These are phyloP conservation scores for Xerus inauris DNA, from an alignment of 2,113 vertebrate species.

Conservation along the genomic window DNA sequence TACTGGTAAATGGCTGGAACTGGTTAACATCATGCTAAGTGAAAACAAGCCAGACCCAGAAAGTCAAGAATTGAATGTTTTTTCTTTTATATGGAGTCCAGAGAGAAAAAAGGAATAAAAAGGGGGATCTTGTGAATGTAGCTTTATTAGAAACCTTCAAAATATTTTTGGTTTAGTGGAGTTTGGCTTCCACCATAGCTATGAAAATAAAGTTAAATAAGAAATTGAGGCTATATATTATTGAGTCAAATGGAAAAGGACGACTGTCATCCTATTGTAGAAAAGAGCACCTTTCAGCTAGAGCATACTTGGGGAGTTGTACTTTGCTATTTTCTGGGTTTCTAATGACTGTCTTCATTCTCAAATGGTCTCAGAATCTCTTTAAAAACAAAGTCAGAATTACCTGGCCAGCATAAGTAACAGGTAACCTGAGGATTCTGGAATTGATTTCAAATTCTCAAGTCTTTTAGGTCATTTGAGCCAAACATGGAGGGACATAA, in stretches of 20 bases:
- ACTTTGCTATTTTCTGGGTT: neutral
- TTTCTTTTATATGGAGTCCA: too few relatives aligned
- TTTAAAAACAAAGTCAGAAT: slow-evolving; percentile 24
- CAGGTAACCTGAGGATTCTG: neutral
- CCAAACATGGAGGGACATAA: neutral
- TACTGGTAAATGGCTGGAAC: too few relatives aligned
- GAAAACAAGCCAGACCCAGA: too few relatives aligned
- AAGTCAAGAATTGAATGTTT: too few relatives aligned
- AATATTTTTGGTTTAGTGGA: neutral
- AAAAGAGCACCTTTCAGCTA: neutral
- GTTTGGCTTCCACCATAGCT: neutral
- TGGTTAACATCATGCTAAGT: too few relatives aligned
- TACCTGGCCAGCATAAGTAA: neutral
- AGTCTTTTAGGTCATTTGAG: neutral
- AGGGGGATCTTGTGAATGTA: too few relatives aligned
- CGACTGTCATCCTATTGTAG: neutral
- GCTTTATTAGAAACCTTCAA: neutral
- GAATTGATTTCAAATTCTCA: neutral
- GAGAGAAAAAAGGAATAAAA: too few relatives aligned
- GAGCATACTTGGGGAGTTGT: neutral
- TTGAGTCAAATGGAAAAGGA: neutral
- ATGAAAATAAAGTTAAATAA: neutral
- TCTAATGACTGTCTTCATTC: neutral
- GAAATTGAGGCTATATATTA: neutral
- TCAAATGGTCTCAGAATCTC: neutral